These are phyloP conservation scores for Rotaria macrura DNA, from an alignment of 2,888 invertebrate species.

Conservation along the genomic window DNA sequence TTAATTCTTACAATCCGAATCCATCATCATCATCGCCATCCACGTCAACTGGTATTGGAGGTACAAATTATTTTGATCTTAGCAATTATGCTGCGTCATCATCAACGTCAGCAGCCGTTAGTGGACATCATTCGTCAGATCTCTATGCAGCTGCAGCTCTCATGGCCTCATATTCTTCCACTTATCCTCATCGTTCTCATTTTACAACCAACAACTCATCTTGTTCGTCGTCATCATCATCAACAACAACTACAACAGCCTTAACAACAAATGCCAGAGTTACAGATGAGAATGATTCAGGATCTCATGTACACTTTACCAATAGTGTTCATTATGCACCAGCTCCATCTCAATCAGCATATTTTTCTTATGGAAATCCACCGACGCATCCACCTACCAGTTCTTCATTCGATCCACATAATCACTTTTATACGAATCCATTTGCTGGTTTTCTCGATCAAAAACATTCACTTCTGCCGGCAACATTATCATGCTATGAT, in stretches of 20 bases:
- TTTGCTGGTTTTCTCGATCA: slow-evolving; percentile 4
- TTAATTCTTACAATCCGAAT: neutral
- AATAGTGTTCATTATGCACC: neutral
- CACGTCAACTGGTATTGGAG: neutral
- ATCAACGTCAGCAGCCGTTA: slow-evolving; percentile 6
- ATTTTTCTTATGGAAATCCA: slow-evolving; percentile 2
- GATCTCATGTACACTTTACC: neutral
- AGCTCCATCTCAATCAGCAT: neutral
- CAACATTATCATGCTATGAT: neutral
- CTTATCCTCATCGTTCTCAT: slow-evolving; percentile 15
- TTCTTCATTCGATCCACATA: neutral
- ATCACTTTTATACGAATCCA: neutral
- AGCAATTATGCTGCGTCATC: neutral
- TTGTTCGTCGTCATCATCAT: neutral
- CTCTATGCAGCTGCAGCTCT: slow-evolving; percentile 19
- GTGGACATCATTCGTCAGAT: neutral
- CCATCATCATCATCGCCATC: slow-evolving; percentile 7
- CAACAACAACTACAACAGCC: neutral
- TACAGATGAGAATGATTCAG: neutral
- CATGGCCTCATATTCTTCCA: slow-evolving; percentile 15
- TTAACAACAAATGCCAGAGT: neutral
- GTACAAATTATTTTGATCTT: neutral
- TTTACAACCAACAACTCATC: neutral
- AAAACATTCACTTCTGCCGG: neutral
- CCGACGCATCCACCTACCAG: neutral